Conservation (phyloP, 2,888 invertebrate species). For the Epirrita christyi region DNA sequence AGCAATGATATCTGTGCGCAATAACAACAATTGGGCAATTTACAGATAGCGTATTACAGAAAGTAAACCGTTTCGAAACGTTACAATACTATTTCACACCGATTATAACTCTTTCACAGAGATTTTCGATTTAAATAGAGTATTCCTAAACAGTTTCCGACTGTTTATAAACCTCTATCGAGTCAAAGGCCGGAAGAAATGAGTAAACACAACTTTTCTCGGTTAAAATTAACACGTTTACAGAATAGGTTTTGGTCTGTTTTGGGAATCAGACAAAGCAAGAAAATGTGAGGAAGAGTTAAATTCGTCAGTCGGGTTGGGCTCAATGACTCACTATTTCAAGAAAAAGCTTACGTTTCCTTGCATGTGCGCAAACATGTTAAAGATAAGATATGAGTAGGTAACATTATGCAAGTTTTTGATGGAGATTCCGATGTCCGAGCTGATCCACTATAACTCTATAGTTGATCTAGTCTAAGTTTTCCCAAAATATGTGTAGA, state of each 20-base stretch:
- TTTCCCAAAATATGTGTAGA: too few species aligned
- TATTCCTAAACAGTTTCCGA: conserved; percentile 43
- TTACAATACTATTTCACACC: conserved; percentile 31
- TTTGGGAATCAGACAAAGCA: conserved; percentile 41
- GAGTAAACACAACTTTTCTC: conserved; percentile 58
- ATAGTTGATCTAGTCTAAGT: too few species aligned
- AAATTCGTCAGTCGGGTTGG: conserved; percentile 11
- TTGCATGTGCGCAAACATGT: conserved; percentile 37
- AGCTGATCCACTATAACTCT: too few species aligned
- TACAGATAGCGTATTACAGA: conserved; percentile 37
- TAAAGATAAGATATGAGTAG: conserved; percentile 35
- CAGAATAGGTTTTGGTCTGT: conserved; percentile 44
- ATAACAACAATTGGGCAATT: conserved; percentile 53
- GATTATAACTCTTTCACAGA: conserved; percentile 28
- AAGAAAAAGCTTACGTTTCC: conserved; percentile 19
- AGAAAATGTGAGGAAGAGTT: conserved; percentile 39
- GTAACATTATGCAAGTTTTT: too few species aligned
- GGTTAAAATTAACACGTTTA: conserved; percentile 65
- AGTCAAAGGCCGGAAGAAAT: conserved; percentile 60
- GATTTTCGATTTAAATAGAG: conserved; percentile 21
- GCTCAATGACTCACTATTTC: conserved; percentile 41
- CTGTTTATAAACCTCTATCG: conserved; percentile 62
- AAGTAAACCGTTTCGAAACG: conserved; percentile 32
- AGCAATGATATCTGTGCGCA: conserved; percentile 48
- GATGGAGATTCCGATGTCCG: too few species aligned